A percentile compares a stretch with the other conserved stretches of the same genome.
Conservation (phyloP, 2,113 vertebrate species). For the Mugil cephalus region DNA sequence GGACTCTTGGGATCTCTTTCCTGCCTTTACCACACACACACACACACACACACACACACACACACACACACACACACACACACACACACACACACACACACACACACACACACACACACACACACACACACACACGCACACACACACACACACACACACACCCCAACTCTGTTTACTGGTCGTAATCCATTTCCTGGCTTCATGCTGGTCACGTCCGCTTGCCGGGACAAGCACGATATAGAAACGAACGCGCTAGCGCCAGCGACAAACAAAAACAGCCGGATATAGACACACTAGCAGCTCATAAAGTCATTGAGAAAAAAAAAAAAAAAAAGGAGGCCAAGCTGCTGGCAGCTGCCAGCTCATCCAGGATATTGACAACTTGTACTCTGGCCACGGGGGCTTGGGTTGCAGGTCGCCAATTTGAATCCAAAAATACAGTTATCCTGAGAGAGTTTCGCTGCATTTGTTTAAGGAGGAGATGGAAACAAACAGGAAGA, state of each 20-base stretch:
- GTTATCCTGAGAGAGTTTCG: constrained; percentile 16
- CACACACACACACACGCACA: constrained; percentile 4
- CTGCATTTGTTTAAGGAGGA: neutral
- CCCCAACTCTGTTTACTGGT: constrained; percentile 75
- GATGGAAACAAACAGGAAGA: constrained; percentile 15
- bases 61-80: constrained; percentile 1
- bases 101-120: constrained; percentile 11
- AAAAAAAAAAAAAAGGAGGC: constrained; percentile 4
- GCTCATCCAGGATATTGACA: constrained; percentile 49
- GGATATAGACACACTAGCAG: constrained; percentile 40
- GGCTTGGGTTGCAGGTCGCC: constrained; percentile 47
- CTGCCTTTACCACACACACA: constrained; percentile 33
- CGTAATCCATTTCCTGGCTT: constrained; percentile 78
- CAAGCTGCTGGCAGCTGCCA: constrained; percentile 45
- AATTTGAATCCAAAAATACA: constrained; percentile 39
- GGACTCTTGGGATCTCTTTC: constrained; percentile 66
- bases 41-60: constrained; percentile 15
- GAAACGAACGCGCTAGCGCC: constrained; percentile 19
- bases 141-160: constrained; percentile 14
- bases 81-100: constrained; percentile 14
- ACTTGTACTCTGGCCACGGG: constrained; percentile 32
- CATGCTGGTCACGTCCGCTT: constrained; percentile 66
- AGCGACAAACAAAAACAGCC: constrained; percentile 42
- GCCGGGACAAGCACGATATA: constrained; percentile 16
- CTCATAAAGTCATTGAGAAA: constrained; percentile 51